Base-by-base conservation (phyloP, 1,140 invertebrate species). In the Drosophila kurseongensis region DNA sequence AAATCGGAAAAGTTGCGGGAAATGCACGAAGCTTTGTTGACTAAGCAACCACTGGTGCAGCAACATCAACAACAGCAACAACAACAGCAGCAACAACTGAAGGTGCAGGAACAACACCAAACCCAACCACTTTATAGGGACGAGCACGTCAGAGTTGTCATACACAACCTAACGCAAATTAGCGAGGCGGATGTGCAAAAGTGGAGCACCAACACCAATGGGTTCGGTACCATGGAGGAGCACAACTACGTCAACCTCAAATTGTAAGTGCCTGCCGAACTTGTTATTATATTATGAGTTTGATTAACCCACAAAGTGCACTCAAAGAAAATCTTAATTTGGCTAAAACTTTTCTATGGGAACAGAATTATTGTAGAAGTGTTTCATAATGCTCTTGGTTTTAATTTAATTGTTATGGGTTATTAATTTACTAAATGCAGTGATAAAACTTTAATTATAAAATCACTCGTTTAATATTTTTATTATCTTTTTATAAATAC, bases 121-220 rank as follows among this genome's bases (percentile, higher is more conserved):
- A 59, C 72, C 9, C 71, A 69, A n/a, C 63, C 80, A 1, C 58
- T 85, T 8, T 86, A 86, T 29, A 65, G 76, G 56, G 68, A 82
- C 41, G 76, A 90, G 47, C 80, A 78, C 29, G 91, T 92, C 29
- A 75, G 71, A 91, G 93, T 94, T 42, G 91, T 93, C 75, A 93
- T 94, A 76, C 93, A 93, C 74, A 93, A 93, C 56, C 82, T 93
- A 27, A 92, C 91, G 68, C 83, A 80, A 89, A 79, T 92, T 47
- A 92, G 86, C 38, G 91, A 90, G 54, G 69, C 90, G 41, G 89
- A 92, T 54, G 69, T 92, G 48, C 78, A 81, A 65, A 91, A 78
- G 56, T 86, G 89, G 67, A 80, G 73, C 52, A 69, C 58, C n/a
- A 71, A 47, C 23, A 67, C 60, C 48, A 57, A 78, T 32, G 65